Evolutionary conservation across 2,113 vertebrate species (phyloP).

Genomic region (Aramus guarauna): DNA sequence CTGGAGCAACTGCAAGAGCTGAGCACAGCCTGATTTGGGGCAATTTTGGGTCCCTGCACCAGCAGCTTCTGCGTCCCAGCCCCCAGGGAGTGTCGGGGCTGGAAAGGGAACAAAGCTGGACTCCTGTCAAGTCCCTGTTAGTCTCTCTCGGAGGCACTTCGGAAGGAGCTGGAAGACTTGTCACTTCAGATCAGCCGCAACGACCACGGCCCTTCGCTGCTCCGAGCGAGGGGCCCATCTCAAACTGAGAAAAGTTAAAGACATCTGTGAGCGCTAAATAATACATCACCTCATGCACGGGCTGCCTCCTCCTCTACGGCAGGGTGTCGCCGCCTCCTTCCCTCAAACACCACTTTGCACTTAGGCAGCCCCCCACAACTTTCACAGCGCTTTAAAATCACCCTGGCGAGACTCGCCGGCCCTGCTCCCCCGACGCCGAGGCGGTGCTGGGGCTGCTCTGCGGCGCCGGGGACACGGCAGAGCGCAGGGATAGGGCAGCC

Average conservation of each 20-base stretch:
- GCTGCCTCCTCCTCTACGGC: neutral
- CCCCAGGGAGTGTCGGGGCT: fast-evolving
- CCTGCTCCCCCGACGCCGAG: neutral
- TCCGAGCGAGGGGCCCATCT: neutral
- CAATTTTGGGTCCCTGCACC: neutral
- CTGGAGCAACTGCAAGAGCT: neutral
- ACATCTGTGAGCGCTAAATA: conserved; percentile 55
- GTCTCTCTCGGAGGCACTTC: fast-evolving
- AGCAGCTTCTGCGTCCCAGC: neutral
- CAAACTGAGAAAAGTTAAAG: neutral
- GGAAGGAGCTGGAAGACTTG: conserved; percentile 12
- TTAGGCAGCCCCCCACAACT: neutral
- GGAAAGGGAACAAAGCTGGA: neutral
- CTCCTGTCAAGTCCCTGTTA: neutral
- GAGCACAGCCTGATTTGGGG: neutral
- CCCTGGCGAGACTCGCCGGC: neutral
- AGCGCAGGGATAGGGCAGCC: fast-evolving
- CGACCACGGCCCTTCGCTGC: neutral
- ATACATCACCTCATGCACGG: neutral
- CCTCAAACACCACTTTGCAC: conserved; percentile 36
- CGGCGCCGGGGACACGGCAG: fast-evolving
- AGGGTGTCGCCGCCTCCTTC: neutral
- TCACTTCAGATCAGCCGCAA: conserved; percentile 17
- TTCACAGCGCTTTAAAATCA: conserved; percentile 32
- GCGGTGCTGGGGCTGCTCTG: neutral